Conservation (phyloP, 2,113 vertebrate species). For the Vulpes vulpes region DNA sequence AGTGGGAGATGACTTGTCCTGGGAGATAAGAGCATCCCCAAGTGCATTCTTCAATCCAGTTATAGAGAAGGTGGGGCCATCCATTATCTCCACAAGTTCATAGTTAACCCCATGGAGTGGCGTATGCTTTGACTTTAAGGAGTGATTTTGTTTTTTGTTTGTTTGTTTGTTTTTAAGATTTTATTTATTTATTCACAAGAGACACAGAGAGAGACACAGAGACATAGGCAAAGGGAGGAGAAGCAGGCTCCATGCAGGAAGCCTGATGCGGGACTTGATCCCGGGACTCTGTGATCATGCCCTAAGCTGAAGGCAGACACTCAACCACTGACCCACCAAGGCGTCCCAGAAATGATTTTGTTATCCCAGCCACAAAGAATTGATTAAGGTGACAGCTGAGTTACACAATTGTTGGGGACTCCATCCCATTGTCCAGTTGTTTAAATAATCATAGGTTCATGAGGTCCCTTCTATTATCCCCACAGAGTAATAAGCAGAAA, state of each 20-base stretch:
- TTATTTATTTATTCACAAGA: too few relatives aligned
- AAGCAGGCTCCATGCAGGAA: too few relatives aligned
- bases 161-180: too few relatives aligned
- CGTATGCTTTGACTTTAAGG: background rate
- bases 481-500: background rate
- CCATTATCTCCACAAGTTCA: background rate
- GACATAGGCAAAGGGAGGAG: too few relatives aligned
- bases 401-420: background rate
- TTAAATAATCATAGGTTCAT: background rate
- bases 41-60: background rate
- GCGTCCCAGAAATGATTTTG: background rate
- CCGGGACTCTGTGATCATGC: too few relatives aligned
- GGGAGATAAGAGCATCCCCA: background rate
- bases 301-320: too few relatives aligned
- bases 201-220: too few relatives aligned
- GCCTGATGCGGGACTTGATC: too few relatives aligned
- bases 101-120: background rate
- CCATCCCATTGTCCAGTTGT: background rate
- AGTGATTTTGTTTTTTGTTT: background rate
- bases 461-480: background rate
- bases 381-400: background rate
- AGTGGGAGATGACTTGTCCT: background rate
- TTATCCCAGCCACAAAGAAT: background rate
- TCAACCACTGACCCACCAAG: too few relatives aligned
- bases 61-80: background rate